Base-by-base conservation (phyloP, 1,140 invertebrate species). In the Pseudomyrmex flavicornis region DNA sequence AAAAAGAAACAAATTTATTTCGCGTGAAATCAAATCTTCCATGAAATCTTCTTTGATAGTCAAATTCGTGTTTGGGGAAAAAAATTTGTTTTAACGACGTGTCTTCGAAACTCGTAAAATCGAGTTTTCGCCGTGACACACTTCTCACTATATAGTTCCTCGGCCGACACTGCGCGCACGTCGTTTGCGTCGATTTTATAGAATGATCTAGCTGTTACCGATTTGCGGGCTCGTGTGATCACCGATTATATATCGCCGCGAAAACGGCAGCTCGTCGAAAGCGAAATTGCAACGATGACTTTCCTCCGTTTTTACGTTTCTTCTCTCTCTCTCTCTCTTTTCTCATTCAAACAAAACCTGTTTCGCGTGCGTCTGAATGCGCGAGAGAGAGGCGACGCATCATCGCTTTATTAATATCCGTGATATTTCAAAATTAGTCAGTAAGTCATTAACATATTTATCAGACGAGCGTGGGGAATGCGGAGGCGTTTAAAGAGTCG, bases 41-140 rank as follows among this genome's bases (percentile, higher is more conserved):
- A 44, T 17, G 72, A 80, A 61, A 48, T 70, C 52, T 62, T 63
- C 9, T 35, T 35, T 35, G 5, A 20, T 22, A 2, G 15, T 15
- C 26, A 17, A 26, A 12, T 46, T 48, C 3, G 26, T 8, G 26
- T 58, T 44, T 12, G 44, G 15, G 20, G 2, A 56, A 10, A 5
- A 13, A 13, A 7, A 48, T 87, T 69, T 69, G 22, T 44, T 35
- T 70, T 7, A 35, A 66, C 65, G 58, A 54, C 65, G 13, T 70
- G 44, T 80, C 65, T 76, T 68, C 82, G 63, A 61, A 69, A 65
- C 62, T 88, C 86, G 56, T 88, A 76, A 88, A 85, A 83, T 79
- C 61, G 59, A 54, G n/a, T n/a, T 82, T 75, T 85, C 83, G 75
- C 87, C 87, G 52, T 88, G 87, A 88, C 87, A 88, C 69, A 79